Evolutionary conservation across 37 sponge, comb jelly and placozoan species (phyloP), one percentile per base, ranked within the genome.

Genomic region (Chondrosia reniformis): DNA sequence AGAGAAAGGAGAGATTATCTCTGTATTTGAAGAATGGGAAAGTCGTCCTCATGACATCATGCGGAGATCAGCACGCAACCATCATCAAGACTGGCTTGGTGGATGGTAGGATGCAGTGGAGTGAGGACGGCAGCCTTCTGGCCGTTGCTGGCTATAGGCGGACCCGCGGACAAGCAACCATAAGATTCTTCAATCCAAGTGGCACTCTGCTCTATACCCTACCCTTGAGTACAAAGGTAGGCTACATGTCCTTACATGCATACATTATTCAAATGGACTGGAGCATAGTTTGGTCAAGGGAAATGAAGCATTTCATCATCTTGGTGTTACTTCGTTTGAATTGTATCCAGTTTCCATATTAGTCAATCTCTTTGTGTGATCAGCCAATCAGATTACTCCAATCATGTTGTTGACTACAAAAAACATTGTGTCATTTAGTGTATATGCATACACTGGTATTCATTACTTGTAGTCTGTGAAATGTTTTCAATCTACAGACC

Each of bases 41-140:
- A 73, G 93, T 93, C n/a, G 93, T 93, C 31, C 65, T 93, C 57
- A 93, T 93, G 93, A 86, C 80, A 36, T 93, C 93, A 13, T 94
- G 95, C 67, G 90, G 91, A 1, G 95, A 94, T 54, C 95, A 89
- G 71, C 88, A 90, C n/a, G 91, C 95, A 19, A 88, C 89, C 46
- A 90, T 94, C 71, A 90, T 89, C 42, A 78, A 87, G 39, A 90
- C 95, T 7, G 95, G 91, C 0, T 59, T 94, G 21, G 66, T 91
- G 12, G 95, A 94, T 44, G 95, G 95, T 17, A 65, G 81, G 43
- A 90, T 90, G 81, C 74, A 71, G 33, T 94, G 95, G 95, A 88
- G 89, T 64, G 77, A 59, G 17, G 83, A 85, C 79, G 89, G 89
- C 0, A 45, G 83, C 34, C 76, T 94, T 36, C 83, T 94, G 45